Evolutionary conservation across 2,888 invertebrate species (phyloP).

Genomic region (Euspilapteryx auroguttella): DNA sequence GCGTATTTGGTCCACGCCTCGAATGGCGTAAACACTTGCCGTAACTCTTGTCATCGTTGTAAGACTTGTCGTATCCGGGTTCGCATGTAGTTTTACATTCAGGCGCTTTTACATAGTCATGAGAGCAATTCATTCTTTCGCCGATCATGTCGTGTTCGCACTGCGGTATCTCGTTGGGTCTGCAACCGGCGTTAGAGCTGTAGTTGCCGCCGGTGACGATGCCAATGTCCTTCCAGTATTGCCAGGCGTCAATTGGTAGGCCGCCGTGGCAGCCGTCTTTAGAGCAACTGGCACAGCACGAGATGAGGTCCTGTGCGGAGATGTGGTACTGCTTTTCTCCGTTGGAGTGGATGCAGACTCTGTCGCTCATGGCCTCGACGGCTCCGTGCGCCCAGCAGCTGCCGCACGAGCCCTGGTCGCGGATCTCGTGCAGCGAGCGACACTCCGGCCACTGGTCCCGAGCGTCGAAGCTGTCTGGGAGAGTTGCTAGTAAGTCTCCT

Average conservation of each 20-base stretch:
- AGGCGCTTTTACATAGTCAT: conserved; percentile 67
- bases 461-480: conserved; percentile 73
- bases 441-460: conserved; percentile 74
- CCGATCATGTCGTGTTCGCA: conserved; percentile 83
- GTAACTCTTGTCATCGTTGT: conserved; percentile 67
- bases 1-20: conserved; percentile 64
- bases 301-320: conserved; percentile 74
- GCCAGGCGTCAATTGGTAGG: conserved; percentile 69
- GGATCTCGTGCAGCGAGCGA: conserved; percentile 69
- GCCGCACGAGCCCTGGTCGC: no score
- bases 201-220: conserved; percentile 78
- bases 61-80: conserved; percentile 60
- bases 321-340: conserved; percentile 64
- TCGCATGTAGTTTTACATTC: conserved; percentile 66
- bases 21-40: conserved; percentile 61
- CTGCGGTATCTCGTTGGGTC: conserved; percentile 72
- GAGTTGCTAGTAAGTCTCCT: conserved; percentile 14
- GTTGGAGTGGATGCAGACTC: conserved; percentile 72
- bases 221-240: conserved; percentile 72
- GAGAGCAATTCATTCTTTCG: conserved; percentile 60
- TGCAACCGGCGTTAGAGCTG: conserved; percentile 71
- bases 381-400: conserved; percentile 86
- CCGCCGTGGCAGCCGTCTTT: conserved; percentile 76
- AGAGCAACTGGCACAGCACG: conserved; percentile 70
- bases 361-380: conserved; percentile 79